These are phyloP conservation scores for Podarcis muralis DNA, from an alignment of 2,113 vertebrate species.

Conservation along the genomic window DNA sequence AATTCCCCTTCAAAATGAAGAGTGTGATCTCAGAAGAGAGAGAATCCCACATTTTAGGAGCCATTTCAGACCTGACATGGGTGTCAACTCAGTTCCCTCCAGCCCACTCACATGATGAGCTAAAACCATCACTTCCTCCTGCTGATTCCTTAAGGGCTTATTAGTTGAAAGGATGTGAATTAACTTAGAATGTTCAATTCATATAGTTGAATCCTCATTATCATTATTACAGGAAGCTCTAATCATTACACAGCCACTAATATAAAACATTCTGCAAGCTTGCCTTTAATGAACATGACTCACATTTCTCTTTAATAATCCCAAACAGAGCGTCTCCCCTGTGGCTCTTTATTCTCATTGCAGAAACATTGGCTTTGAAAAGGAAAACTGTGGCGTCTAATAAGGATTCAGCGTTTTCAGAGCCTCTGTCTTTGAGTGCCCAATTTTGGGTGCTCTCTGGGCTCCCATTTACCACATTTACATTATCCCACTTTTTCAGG, in stretches of 20 bases:
- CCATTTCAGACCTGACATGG: background rate
- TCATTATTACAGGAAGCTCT: conserved; percentile 78
- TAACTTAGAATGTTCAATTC: conserved; percentile 78
- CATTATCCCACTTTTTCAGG: too few relatives aligned
- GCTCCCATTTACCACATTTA: too few relatives aligned
- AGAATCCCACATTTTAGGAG: background rate
- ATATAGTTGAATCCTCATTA: conserved; percentile 74
- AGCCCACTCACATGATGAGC: conserved; percentile 59
- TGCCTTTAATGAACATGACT: conserved; percentile 76
- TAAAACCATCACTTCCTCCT: conserved; percentile 41
- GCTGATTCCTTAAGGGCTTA: conserved; percentile 63
- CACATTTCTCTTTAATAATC: conserved; percentile 72
- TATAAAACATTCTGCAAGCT: conserved; percentile 69
- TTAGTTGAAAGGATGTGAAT: conserved; percentile 79
- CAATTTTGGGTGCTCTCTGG: background rate
- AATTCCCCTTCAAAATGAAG: background rate
- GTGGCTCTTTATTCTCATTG: conserved; percentile 22
- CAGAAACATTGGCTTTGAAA: background rate
- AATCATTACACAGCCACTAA: conserved; percentile 71
- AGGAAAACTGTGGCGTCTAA: conserved; percentile 26
- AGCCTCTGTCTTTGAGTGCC: background rate
- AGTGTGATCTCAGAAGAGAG: background rate
- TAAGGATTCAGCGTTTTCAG: background rate
- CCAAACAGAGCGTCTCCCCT: conserved; percentile 42
- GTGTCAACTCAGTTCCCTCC: conserved; percentile 47